These are phyloP conservation scores for Lithobates sylvaticus DNA, from an alignment of 2,797 vertebrate genomes.

Conservation along the genomic window DNA sequence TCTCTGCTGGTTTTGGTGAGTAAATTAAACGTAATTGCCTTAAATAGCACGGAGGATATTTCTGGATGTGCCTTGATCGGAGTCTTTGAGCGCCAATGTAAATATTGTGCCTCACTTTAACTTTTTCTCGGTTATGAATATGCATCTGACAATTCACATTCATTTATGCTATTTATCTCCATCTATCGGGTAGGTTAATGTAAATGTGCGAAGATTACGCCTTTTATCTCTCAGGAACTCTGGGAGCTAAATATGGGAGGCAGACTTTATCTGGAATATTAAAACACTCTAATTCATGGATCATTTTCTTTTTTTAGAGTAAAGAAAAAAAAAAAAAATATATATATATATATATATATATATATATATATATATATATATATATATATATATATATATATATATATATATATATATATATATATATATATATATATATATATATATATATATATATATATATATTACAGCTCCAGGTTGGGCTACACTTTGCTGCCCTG, in stretches of 20 bases:
- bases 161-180: conserved; percentile 35
- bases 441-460: too few species aligned
- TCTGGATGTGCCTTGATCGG: conserved; percentile 42
- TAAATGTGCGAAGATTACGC: neutral
- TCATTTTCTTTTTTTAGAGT: neutral
- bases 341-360: too few species aligned
- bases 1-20: neutral
- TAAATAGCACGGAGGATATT: conserved; percentile 44
- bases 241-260: neutral
- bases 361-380: too few species aligned
- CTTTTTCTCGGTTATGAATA: conserved; percentile 49
- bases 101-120: conserved; percentile 53
- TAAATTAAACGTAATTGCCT: conserved; percentile 54
- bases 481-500: too few species aligned
- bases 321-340: too few species aligned
- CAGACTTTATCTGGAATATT: neutral
- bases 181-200: conserved; percentile 7
- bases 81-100: conserved; percentile 44
- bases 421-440: too few species aligned
- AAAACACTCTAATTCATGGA: neutral
- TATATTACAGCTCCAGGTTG: too few species aligned
- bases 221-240: neutral
- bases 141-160: conserved; percentile 32
- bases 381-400: too few species aligned
- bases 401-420: too few species aligned